Percentiles rank a stretch among this genome's conserved stretches.
Conservation (phyloP, 2,888 invertebrate genomes). For the Caenorhabditis sulstoni region DNA sequence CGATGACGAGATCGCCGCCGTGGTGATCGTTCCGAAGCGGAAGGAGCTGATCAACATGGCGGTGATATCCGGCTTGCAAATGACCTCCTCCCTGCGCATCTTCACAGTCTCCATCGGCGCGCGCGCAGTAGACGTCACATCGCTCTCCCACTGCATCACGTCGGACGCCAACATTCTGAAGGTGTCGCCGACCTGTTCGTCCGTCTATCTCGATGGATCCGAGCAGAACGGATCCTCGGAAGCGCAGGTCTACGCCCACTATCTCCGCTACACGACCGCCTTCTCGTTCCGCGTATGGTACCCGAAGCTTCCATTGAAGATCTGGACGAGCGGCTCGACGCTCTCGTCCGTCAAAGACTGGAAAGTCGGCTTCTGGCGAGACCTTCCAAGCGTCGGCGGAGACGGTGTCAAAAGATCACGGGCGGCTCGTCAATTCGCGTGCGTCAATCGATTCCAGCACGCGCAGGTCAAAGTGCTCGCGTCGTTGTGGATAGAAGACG, state of each 20-base stretch:
- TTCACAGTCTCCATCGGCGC: conserved; percentile 68
- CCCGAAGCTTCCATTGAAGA: conserved; percentile 75
- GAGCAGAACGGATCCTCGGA: conserved; percentile 71
- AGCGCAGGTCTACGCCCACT: conserved; percentile 73
- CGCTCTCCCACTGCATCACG: conserved; percentile 75
- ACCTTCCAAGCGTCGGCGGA: conserved; percentile 53
- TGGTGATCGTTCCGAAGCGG: conserved; percentile 58
- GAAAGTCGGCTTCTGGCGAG: conserved; percentile 74
- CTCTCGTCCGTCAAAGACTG: conserved; percentile 66
- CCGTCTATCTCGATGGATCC: conserved; percentile 78
- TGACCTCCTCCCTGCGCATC: conserved; percentile 70
- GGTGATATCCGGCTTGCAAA: conserved; percentile 74
- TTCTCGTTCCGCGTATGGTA: conserved; percentile 77
- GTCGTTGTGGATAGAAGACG: conserved; percentile 74
- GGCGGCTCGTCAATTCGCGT: conserved; percentile 74
- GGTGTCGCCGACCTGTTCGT: conserved; percentile 76
- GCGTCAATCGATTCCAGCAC: conserved; percentile 73
- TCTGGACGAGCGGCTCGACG: conserved; percentile 62
- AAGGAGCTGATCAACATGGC: conserved; percentile 76
- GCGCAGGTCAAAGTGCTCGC: conserved; percentile 72
- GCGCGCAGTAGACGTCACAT: conserved; percentile 70
- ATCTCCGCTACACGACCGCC: conserved; percentile 66
- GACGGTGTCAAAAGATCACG: conserved; percentile 42
- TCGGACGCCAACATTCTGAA: conserved; percentile 75
- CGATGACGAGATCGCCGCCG: conserved; percentile 56